A percentile compares a stretch with the other conserved stretches of the same genome.
phyloP scores from a whole-genome alignment of 2,888 invertebrate genomes.

The Gibbula magus region DNA sequence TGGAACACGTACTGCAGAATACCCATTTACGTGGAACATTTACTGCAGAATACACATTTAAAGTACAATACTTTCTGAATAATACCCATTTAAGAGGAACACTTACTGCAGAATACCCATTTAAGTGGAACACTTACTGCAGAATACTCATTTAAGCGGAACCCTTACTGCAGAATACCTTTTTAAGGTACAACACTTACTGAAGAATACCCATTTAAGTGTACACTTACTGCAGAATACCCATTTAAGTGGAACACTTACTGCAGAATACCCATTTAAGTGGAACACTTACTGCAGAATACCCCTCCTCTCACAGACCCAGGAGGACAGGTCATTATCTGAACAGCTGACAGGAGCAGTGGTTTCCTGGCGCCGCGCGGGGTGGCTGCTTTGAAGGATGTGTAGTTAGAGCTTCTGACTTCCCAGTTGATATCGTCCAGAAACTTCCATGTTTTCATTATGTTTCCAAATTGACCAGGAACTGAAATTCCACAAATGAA shows the following conservation, averaged over 20 bases:
- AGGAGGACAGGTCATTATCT: not conserved
- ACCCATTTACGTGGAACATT: not conserved
- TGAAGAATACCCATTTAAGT: not conserved
- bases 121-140: no score
- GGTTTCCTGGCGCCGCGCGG: not conserved
- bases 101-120: no score
- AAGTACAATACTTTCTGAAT: no score
- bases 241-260: not conserved
- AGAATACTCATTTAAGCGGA: no score
- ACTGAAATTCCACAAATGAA: not conserved
- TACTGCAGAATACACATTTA: no score
- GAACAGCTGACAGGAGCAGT: not conserved
- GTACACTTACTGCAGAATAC: not conserved
- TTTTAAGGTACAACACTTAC: not conserved
- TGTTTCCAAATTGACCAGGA: constrained; percentile 9
- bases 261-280: not conserved
- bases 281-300: not conserved
- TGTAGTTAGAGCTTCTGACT: not conserved
- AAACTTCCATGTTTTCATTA: not conserved
- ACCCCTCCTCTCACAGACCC: not conserved
- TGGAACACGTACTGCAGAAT: not conserved
- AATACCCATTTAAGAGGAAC: no score
- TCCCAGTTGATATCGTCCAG: constrained; percentile 7
- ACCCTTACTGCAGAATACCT: no score
- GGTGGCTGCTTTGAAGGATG: not conserved